These are phyloP conservation scores for Chromoteleia sp. DNA, from an alignment of 2,888 invertebrate species.

Conservation along the genomic window DNA sequence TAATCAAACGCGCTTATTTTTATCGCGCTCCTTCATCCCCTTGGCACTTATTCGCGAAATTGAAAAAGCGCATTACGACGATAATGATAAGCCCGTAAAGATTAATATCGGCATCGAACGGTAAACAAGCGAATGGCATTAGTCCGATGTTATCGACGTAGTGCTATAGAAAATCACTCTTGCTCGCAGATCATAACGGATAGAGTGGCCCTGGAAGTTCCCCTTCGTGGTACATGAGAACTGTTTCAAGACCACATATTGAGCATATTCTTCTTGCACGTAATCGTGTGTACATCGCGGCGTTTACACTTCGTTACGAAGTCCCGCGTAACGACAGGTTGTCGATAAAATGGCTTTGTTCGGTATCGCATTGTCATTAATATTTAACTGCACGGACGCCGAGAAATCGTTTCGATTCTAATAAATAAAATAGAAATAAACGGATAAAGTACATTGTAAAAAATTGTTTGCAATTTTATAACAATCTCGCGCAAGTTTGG, in stretches of 20 bases:
- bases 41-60: conserved; percentile 44
- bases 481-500: no score
- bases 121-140: conserved; percentile 83
- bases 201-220: conserved; percentile 66
- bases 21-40: neutral
- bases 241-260: conserved; percentile 64
- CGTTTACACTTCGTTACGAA: conserved; percentile 45
- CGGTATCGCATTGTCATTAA: conserved; percentile 25
- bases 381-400: neutral
- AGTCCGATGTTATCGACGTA: conserved; percentile 79
- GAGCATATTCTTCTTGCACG: conserved; percentile 30
- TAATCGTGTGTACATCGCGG: conserved; percentile 35
- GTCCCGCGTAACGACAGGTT: conserved; percentile 29
- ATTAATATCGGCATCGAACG: conserved; percentile 77
- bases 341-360: conserved; percentile 31
- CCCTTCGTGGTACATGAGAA: conserved; percentile 66
- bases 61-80: conserved; percentile 53
- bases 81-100: conserved; percentile 74
- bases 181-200: conserved; percentile 74
- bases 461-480: no score
- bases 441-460: no score
- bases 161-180: conserved; percentile 82
- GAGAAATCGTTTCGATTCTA: neutral
- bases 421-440: no score
- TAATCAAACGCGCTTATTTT: conserved; percentile 49